These are phyloP conservation scores for Microcebus murinus DNA, from an alignment of 2,113 vertebrate genomes.

Conservation along the genomic window DNA sequence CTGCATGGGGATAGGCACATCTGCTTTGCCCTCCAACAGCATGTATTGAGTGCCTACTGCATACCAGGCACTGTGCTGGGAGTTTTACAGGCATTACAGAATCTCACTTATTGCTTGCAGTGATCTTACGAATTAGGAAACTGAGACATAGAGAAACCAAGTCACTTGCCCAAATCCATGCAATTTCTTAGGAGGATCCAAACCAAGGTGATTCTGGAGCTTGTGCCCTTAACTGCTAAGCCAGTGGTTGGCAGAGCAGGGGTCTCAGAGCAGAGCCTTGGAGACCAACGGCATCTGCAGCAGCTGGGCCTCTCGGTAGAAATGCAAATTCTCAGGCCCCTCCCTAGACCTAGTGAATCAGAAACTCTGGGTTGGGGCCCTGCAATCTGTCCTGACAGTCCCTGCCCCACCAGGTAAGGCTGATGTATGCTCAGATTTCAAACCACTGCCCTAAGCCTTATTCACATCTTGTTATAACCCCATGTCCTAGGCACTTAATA, in stretches of 20 bases:
- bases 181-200: not conserved
- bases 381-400: not conserved
- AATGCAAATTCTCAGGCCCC: not conserved
- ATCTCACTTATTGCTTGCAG: not conserved
- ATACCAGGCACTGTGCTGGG: rapidly evolving
- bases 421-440: not conserved
- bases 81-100: not conserved
- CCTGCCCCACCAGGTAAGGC: no score
- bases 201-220: not conserved
- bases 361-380: not conserved
- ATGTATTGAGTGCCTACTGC: rapidly evolving
- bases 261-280: no score
- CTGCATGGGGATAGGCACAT: not conserved
- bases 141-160: not conserved
- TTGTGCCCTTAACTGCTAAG: not conserved
- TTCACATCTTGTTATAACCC: not conserved
- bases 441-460: not conserved
- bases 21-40: not conserved
- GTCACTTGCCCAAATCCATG: not conserved
- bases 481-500: not conserved
- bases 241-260: not conserved
- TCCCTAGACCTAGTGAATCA: not conserved
- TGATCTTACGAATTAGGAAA: not conserved
- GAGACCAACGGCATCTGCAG: no score
- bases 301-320: not conserved